Base-by-base conservation (phyloP, 2,797 vertebrate genomes). In the Euthynnus affinis region DNA sequence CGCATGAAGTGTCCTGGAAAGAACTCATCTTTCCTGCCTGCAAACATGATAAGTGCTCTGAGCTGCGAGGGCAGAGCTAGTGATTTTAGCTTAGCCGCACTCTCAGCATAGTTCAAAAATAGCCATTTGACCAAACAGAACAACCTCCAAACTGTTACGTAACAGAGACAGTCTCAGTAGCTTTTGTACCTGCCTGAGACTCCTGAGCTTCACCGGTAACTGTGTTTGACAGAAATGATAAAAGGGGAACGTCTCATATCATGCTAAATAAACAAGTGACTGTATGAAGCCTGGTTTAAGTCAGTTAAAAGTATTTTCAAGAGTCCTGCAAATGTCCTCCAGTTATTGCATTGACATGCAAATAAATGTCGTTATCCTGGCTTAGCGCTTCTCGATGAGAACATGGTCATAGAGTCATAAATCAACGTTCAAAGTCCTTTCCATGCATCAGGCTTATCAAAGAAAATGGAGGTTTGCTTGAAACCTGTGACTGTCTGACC, bases 51-150 rank as follows among this genome's bases (percentile, higher is more conserved):
- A 40, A 78, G 68, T 49, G 53, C 58, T 40, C 23, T 48, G 58
- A 74, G 62, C 42, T 22, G 65, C 82, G 57, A 62, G 76, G 60
- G 76, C 58, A 53, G 32, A 62, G 71, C 9, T 10, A 71, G 59
- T 75, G 71, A 83, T 73, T 84, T 68, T 71, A 71, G 52, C 73
- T 29, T 42, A 81, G 68, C 52, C 57, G 53, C 71, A 74, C 73
- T 73, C 71, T 74, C 57, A 74, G 64, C n/a, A 14, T 49, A 64
- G 49, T 71, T 87, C 76, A 84, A 81, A 87, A 91, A 88, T 83
- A 90, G 71, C 56, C 67, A 56, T 83, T 87, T 89, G 74, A 83
- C 89, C 74, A 87, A 87, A 86, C 34, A 62, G 73, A 74, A 56
- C 34, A 53, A 71, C 59, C 42, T 88, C 73, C 58, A 73, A 84